These are phyloP conservation scores for Argyresthia albistria DNA, from an alignment of 2,888 invertebrate genomes.

Conservation along the genomic window DNA sequence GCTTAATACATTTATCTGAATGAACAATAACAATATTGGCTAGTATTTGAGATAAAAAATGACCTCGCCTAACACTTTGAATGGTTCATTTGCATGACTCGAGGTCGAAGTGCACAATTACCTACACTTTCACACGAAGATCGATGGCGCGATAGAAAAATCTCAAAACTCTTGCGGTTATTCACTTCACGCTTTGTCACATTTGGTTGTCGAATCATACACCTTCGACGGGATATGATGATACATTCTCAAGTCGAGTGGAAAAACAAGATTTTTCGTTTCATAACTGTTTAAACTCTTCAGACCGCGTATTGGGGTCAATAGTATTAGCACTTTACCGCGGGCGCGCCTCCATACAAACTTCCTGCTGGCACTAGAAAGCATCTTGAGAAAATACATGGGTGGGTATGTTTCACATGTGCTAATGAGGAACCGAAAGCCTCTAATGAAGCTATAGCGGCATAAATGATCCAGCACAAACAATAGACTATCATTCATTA, in stretches of 20 bases:
- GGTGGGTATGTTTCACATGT: neutral
- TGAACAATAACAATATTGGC: neutral
- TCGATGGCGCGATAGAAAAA: neutral
- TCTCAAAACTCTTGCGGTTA: neutral
- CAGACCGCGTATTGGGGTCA: conserved; percentile 41
- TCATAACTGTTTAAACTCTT: neutral
- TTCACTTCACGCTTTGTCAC: neutral
- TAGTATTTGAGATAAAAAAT: neutral
- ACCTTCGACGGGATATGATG: too few species aligned
- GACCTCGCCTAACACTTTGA: neutral
- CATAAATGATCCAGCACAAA: conserved; percentile 23
- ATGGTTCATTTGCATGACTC: neutral
- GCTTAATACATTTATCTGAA: neutral
- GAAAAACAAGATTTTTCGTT: neutral
- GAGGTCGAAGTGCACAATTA: neutral
- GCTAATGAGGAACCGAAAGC: neutral
- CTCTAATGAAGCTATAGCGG: conserved; percentile 41
- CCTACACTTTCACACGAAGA: neutral
- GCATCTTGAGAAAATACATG: conserved; percentile 16
- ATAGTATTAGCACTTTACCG: conserved; percentile 46
- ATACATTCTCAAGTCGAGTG: neutral
- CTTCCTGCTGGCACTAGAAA: conserved; percentile 47
- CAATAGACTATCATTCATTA: conserved; percentile 5
- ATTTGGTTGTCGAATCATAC: too few species aligned
- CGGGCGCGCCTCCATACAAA: conserved; percentile 21